Percentiles rank a stretch among this genome's conserved stretches.
These are phyloP conservation scores for Petrocephalus microphthalmus DNA, from an alignment of 2,113 vertebrate species.

Conservation along the genomic window DNA sequence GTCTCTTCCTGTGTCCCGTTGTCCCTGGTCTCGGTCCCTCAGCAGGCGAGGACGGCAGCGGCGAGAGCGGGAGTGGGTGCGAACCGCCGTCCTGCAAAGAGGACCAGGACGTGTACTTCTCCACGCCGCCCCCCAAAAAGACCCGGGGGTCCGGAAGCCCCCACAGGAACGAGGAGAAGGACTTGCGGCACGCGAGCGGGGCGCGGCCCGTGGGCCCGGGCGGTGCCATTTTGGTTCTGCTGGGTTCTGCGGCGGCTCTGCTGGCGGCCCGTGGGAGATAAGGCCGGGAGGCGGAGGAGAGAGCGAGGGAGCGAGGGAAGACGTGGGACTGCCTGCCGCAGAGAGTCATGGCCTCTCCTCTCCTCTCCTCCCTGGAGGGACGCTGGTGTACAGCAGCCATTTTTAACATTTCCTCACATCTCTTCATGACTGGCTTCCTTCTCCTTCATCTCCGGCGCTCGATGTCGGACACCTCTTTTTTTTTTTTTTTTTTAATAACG, in stretches of 20 bases:
- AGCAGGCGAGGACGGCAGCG: constrained; percentile 69
- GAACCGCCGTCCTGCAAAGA: constrained; percentile 66
- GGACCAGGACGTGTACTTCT: constrained; percentile 70
- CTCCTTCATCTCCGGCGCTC: constrained; percentile 15
- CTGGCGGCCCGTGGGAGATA: constrained; percentile 57
- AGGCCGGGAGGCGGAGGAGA: constrained; percentile 32
- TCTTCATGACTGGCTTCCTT: not conserved
- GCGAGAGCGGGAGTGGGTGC: constrained; percentile 87
- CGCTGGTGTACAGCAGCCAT: constrained; percentile 50
- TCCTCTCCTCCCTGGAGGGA: constrained; percentile 36
- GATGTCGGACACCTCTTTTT: not conserved
- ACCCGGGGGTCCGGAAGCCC: constrained; percentile 28
- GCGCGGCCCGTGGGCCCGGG: constrained; percentile 26
- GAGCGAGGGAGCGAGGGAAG: constrained; percentile 29
- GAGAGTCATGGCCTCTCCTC: constrained; percentile 56
- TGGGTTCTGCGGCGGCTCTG: constrained; percentile 45
- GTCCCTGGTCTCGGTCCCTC: not conserved
- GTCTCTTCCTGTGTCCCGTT: not conserved
- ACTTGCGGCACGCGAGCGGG: not conserved
- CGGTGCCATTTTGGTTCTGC: constrained; percentile 47
- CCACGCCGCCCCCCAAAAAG: constrained; percentile 47
- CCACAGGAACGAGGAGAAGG: constrained; percentile 25
- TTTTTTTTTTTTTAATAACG: not conserved
- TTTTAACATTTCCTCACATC: constrained; percentile 16
- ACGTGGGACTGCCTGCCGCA: constrained; percentile 60